Percentiles rank a stretch among this genome's conserved stretches.
Conservation (phyloP, 2,113 vertebrate species). For the Boleophthalmus pectinirostris region DNA sequence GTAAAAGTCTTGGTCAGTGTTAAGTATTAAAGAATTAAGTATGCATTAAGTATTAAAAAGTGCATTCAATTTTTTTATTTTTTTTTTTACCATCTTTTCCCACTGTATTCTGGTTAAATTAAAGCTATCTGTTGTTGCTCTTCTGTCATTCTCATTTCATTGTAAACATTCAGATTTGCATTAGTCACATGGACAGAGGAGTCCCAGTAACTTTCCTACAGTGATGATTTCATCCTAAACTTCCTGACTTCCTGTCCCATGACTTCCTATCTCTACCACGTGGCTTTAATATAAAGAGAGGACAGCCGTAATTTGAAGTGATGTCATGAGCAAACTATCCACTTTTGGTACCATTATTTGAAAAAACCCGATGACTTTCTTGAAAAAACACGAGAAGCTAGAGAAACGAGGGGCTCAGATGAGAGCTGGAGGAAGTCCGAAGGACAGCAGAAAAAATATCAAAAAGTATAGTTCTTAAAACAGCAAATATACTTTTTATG, state of each 20-base stretch:
- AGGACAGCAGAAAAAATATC: too few relatives aligned
- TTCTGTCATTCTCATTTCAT: neutral
- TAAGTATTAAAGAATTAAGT: too few relatives aligned
- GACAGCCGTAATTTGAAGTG: neutral
- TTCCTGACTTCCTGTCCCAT: neutral
- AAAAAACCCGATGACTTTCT: neutral
- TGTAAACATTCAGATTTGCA: neutral
- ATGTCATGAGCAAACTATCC: neutral
- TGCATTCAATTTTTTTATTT: too few relatives aligned
- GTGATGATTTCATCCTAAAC: constrained; percentile 15
- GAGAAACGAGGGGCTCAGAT: too few relatives aligned
- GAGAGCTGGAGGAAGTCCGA: too few relatives aligned
- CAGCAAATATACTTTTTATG: too few relatives aligned
- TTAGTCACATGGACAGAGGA: too few relatives aligned
- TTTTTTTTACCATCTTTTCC: neutral
- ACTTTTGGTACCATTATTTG: neutral
- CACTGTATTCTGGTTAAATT: neutral
- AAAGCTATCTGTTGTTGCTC: neutral
- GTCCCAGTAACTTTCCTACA: constrained; percentile 48
- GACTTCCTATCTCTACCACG: neutral
- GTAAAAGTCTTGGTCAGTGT: too few relatives aligned
- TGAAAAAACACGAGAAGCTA: too few relatives aligned
- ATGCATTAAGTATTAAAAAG: too few relatives aligned
- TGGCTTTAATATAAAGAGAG: neutral
- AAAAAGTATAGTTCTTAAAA: too few relatives aligned